These are phyloP conservation scores for Hyles vespertilio DNA, from an alignment of 1,140 invertebrate genomes.

Conservation along the genomic window DNA sequence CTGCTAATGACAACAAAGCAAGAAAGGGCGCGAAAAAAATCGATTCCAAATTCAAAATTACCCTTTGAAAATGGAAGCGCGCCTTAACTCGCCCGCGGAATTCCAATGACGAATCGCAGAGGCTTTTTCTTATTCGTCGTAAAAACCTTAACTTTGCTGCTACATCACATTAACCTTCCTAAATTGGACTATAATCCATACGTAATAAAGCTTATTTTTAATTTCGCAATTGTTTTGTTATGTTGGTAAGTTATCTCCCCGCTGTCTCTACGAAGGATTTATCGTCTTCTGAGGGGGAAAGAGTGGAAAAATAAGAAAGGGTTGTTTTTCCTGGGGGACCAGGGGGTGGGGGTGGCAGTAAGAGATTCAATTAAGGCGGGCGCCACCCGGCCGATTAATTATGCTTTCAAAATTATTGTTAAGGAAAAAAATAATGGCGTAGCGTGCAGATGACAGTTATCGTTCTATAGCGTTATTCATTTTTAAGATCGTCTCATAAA, in stretches of 20 bases:
- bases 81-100: slow-evolving; percentile 62
- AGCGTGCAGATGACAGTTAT: not conserved
- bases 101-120: slow-evolving; percentile 69
- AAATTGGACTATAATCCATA: not conserved
- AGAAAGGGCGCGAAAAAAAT: slow-evolving; percentile 1
- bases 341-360: slow-evolving; percentile 35
- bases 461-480: not conserved
- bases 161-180: too few species aligned
- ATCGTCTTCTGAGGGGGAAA: slow-evolving; percentile 67
- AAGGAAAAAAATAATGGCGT: slow-evolving; percentile 41
- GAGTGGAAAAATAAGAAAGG: slow-evolving; percentile 70
- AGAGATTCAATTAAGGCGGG: slow-evolving; percentile 68
- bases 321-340: slow-evolving; percentile 68
- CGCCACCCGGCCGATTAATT: slow-evolving; percentile 59
- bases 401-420: slow-evolving; percentile 62
- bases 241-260: slow-evolving; percentile 59
- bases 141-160: too few species aligned
- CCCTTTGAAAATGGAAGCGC: slow-evolving; percentile 52
- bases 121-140: slow-evolving; percentile 63
- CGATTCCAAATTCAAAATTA: slow-evolving; percentile 28
- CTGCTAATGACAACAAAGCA: too few species aligned
- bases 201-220: not conserved
- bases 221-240: slow-evolving; percentile 11
- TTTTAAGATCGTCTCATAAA: too few species aligned
- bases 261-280: slow-evolving; percentile 69